Evolutionary conservation across 2,113 vertebrate genomes (phyloP).

Genomic region (Microtus richardsoni): DNA sequence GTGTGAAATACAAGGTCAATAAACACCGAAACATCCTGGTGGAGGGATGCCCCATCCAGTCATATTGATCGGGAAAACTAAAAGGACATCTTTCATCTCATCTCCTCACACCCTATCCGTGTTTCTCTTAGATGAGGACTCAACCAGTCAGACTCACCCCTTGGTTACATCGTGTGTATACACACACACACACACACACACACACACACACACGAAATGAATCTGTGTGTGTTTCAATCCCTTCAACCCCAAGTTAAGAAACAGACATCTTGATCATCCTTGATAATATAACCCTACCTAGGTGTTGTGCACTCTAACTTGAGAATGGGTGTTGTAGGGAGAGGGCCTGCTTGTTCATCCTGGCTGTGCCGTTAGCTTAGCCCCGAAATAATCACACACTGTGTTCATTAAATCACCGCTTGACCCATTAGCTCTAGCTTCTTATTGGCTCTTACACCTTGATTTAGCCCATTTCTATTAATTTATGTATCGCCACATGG

Average conservation of each 20-base stretch:
- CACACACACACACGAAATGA: neutral
- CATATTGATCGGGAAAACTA: neutral
- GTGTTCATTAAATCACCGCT: too few species aligned
- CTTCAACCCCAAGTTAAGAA: neutral
- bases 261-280: neutral
- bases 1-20: neutral
- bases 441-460: too few species aligned
- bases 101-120: neutral
- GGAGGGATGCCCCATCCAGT: neutral
- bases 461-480: too few species aligned
- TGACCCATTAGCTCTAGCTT: too few species aligned
- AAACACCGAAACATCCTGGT: neutral
- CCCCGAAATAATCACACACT: too few species aligned
- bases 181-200: neutral
- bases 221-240: neutral
- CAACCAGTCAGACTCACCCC: neutral
- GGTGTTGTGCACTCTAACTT: neutral
- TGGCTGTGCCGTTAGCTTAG: too few species aligned
- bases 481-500: too few species aligned
- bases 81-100: neutral
- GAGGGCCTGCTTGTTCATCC: too few species aligned
- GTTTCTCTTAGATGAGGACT: neutral
- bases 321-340: neutral
- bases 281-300: too few species aligned
- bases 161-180: neutral